Base-by-base conservation (phyloP, 2,888 invertebrate species). In the Hymenopus coronatus region DNA sequence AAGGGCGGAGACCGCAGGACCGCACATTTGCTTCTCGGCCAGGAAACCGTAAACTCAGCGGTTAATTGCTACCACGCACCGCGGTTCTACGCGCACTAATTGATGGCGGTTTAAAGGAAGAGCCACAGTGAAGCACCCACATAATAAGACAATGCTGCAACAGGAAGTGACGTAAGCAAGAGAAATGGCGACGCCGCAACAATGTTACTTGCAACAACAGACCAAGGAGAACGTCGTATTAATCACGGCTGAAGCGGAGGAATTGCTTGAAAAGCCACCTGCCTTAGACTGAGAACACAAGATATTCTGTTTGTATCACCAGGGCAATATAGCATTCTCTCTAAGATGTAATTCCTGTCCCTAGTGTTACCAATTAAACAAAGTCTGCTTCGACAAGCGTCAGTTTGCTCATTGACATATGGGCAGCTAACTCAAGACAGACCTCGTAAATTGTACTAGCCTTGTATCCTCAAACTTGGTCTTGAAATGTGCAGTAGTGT, bases 91-190 rank as follows among this genome's bases (percentile, higher is more conserved):
- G 25, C 54, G 40, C n/a, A 33, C 46, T 84, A 84, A 84, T 84
- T 84, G 84, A 84, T 84, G 84, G 33, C 33, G 84, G 84, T 30
- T 84, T 84, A 84, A 84, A 84, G 84, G 84, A 33, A 33, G 27
- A 30, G n/a, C 84, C 25, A 15, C 54, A 84, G 46, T 84, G 15
- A 84, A 40, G 84, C 84, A 40, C 40, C 30, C 84, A 84, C 46
- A 84, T 84, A 84, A 84, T 40, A 84, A 84, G 84, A 84, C 84
- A 84, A 84, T 84, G 40, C 46, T 40, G 15, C 54, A 40, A 84
- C 30, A 84, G 30, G 84, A 84, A 28, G 84, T 30, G 46, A 84
- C 54, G 54, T 70, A 70, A 54, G 54, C 54, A 54, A 54, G 84
- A 84, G 84, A 12, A 84, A 84, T 84, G 84, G 27, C 27, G 4